A percentile compares a stretch with the other conserved stretches of the same genome.
phyloP scores from a whole-genome alignment of 2,888 invertebrate genomes.

The Tenthredo mesomela region DNA sequence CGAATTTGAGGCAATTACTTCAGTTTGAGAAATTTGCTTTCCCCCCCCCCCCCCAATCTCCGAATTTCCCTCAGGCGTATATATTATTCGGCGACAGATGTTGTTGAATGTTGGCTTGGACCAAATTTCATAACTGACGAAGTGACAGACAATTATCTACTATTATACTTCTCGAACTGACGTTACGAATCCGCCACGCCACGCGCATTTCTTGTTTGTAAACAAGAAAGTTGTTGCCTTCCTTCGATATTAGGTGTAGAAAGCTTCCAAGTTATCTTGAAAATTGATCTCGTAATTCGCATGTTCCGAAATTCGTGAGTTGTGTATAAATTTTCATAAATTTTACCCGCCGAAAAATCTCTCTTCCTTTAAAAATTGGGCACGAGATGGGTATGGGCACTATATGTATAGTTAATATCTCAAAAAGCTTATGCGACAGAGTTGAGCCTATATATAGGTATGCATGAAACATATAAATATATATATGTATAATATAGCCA shows the following conservation, averaged over 20 bases:
- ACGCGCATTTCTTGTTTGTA: background rate
- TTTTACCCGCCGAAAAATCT: background rate
- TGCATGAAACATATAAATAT: background rate
- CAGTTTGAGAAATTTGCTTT: conserved; percentile 46
- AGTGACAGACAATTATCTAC: conserved; percentile 11
- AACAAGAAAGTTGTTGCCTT: background rate
- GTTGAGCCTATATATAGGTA: background rate
- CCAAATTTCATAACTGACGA: conserved; percentile 21
- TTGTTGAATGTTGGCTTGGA: conserved; percentile 9
- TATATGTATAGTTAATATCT: background rate
- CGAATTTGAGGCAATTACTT: conserved; percentile 51
- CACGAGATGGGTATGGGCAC: background rate
- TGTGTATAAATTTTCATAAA: background rate
- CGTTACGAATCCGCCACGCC: background rate
- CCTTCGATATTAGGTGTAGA: background rate
- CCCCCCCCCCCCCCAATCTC: background rate
- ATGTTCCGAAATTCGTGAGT: background rate
- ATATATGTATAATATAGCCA: background rate
- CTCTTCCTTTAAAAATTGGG: background rate
- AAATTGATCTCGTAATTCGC: background rate
- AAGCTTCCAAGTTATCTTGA: background rate
- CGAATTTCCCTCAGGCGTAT: background rate
- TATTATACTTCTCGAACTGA: background rate
- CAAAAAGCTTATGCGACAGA: background rate
- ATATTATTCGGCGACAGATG: conserved; percentile 29